Base-by-base conservation (phyloP, 2,113 vertebrate genomes). In the Triplophysa rosa region DNA sequence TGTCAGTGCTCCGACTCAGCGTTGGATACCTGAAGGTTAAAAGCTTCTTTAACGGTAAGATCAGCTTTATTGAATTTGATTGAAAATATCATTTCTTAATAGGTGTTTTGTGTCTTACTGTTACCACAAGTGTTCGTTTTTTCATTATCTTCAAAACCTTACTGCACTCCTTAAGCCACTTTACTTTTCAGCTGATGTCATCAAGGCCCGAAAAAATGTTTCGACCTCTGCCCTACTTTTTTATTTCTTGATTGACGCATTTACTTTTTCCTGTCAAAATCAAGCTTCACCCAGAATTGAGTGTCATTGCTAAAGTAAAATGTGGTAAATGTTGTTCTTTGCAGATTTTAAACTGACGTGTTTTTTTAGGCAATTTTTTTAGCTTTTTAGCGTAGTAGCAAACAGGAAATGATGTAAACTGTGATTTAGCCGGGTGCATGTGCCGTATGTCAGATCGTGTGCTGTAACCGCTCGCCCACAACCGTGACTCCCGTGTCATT, bases 11-110 rank as follows among this genome's bases (percentile, higher is more conserved):
- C 0, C 89, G 93, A 0, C 93, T 96, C 82, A 91, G 90, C 0
- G 94, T 96, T 0, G 94, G 93, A 0, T 96, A 94, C 90, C 91
- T 96, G 83, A 95, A 93, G 87, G 90, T 92, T 69, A 96, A 95
- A 86, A 93, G 90, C 85, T 95, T 91, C 89, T 93, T 95, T 80
- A 86, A 72, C 29, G 93, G 95, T 95, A 79, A 92, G 93, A 65
- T 72, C 26, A 24, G 17, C 16, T 2, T 16, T 21, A 14, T 58
- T 21, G 0, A 58, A 56, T 7, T 17, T 17, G 6, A 19, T 10
- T 56, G 2, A 52, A 54, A 58, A 10, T 58, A 1, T 58, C 10
- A 1, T 58, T 58, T 2, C n/a, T 8, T 58, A 21, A 58, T 58
- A 10, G 19, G 2, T 21, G 19, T 58, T 9, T 5, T n/a, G n/a